These are phyloP conservation scores for Cryptomyrus ogoouensis DNA, from an alignment of 2,113 vertebrate genomes.

Conservation along the genomic window DNA sequence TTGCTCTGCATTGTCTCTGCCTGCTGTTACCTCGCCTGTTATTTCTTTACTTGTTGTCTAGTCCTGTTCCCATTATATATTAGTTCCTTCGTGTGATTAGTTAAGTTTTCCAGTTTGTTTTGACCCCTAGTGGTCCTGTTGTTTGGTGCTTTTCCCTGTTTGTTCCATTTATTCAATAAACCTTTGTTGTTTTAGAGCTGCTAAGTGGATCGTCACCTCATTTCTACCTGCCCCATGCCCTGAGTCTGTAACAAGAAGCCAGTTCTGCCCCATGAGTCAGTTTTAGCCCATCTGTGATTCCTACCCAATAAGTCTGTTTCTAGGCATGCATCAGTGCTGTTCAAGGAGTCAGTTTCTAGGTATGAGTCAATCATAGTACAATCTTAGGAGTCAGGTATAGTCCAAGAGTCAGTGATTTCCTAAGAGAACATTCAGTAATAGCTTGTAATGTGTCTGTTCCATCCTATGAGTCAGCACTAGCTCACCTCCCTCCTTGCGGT, in stretches of 20 bases:
- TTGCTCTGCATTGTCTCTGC: no score
- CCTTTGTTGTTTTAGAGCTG: no score
- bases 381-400: background rate
- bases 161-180: no score
- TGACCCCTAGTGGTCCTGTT: no score
- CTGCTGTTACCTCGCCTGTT: no score
- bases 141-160: no score
- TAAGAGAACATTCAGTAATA: background rate
- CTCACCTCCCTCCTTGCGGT: constrained; percentile 76
- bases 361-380: background rate
- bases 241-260: background rate
- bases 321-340: background rate
- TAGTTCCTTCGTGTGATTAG: no score
- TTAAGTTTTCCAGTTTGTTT: no score
- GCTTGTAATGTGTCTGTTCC: background rate
- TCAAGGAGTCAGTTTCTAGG: background rate
- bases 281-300: background rate
- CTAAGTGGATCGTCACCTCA: no score
- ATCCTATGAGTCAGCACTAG: constrained; percentile 19
- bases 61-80: no score
- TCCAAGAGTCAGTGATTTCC: background rate
- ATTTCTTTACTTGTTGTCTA: no score
- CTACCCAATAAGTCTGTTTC: background rate
- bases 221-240: no score
- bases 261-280: background rate